Base-by-base conservation (phyloP, 2,888 invertebrate species). In the Andrena haemorrhoa region DNA sequence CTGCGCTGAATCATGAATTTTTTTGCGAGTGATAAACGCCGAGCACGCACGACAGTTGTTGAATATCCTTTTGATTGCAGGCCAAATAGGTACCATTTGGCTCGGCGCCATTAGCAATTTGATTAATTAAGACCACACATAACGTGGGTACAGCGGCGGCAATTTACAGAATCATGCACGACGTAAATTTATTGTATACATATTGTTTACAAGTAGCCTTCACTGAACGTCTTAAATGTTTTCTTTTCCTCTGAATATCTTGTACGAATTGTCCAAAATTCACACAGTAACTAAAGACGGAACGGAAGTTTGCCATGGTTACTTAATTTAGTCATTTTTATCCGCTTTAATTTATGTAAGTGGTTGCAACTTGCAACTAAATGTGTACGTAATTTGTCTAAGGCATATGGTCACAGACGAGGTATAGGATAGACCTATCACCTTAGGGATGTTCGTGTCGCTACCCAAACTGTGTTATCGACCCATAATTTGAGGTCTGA, bases 111-210 rank as follows among this genome's bases (percentile, higher is more conserved):
- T 65, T 63, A 79, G 73, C 74, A 71, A 81, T 77, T 82, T 88
- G 89, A 90, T 90, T 90, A 90, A 90, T 90, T 90, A 88, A 84
- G 77, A 65, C 41, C 80, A 12, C 64, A 7, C 12, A 61, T 75
- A 69, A 76, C 77, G 71, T 69, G 51, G 10, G 23, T 53, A 64
- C 49, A 60, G 47, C 7, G 51, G 49, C 31, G 41, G 10, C 5
- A 49, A 29, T 16, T 61, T 72, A 60, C 31, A 65, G 47, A 26
- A 83, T 56, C 41, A 53, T 75, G 26, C 31, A 20, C 8, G 23
- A 74, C 8, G 33, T 51, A 23, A 58, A 33, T 72, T 41, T 41
- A 26, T 49, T n/a, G 12, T 70, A 23, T 12, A 12, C n/a, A 35
- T 16, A 53, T 74, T 64, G 63, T 75, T 81, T 74, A 69, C 41